A percentile compares a stretch with the other conserved stretches of the same genome.
These are phyloP conservation scores for Euura saliciscinereae DNA, from an alignment of 1,140 invertebrate species.

Conservation along the genomic window DNA sequence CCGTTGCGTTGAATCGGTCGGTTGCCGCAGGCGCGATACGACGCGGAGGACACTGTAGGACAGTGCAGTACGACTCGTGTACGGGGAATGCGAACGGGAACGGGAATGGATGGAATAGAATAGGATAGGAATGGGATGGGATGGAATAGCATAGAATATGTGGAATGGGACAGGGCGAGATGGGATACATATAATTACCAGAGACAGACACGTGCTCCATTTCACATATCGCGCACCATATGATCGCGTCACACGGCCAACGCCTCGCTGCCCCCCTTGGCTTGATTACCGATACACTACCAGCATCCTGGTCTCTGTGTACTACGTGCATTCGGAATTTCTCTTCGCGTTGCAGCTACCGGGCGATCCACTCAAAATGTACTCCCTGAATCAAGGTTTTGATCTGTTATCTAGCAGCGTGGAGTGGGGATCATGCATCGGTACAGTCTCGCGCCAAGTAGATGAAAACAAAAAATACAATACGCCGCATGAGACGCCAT, in stretches of 20 bases:
- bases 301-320: background rate
- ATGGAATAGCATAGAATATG: background rate
- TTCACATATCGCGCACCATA: conserved; percentile 58
- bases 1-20: conserved; percentile 18
- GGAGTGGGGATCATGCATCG: too few relatives aligned
- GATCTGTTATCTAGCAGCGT: too few relatives aligned
- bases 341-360: background rate
- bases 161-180: conserved; percentile 37
- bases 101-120: conserved; percentile 8
- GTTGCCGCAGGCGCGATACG: background rate
- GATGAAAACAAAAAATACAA: too few relatives aligned
- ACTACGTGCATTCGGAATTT: background rate
- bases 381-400: too few relatives aligned
- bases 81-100: conserved; percentile 13
- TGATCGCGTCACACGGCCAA: conserved; percentile 56
- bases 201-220: conserved; percentile 49
- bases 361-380: background rate
- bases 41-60: background rate
- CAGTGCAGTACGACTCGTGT: background rate
- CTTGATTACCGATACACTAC: background rate
- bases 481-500: too few relatives aligned
- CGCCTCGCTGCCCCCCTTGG: conserved; percentile 38
- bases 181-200: conserved; percentile 59
- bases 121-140: conserved; percentile 15
- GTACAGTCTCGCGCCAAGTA: too few relatives aligned